A percentile compares a stretch with the other conserved stretches of the same genome.
phyloP scores from a whole-genome alignment of 2,888 invertebrate species.

The Diadegma fenestrale region DNA sequence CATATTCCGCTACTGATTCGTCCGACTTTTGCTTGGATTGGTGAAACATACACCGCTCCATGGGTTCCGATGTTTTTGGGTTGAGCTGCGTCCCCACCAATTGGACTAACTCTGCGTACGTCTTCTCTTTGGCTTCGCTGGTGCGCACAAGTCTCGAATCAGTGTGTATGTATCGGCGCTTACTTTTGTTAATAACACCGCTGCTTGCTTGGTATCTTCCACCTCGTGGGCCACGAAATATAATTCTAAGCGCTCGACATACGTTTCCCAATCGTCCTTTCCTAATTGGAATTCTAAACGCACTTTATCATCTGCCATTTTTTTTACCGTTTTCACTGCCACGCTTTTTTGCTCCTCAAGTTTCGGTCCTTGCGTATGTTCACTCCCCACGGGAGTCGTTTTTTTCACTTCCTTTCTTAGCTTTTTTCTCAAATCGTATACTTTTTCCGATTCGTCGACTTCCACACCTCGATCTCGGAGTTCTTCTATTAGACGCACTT shows the following conservation, averaged over 20 bases:
- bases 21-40: constrained; percentile 53
- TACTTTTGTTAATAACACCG: constrained; percentile 51
- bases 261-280: constrained; percentile 37
- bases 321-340: too few species aligned
- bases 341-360: too few species aligned
- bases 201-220: constrained; percentile 49
- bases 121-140: constrained; percentile 60
- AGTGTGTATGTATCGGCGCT: constrained; percentile 60
- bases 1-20: constrained; percentile 64
- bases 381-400: too few species aligned
- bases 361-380: too few species aligned
- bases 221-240: constrained; percentile 23
- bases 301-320: constrained; percentile 32
- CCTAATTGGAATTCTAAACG: constrained; percentile 28
- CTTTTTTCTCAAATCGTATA: too few species aligned
- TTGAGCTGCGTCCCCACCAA: constrained; percentile 61
- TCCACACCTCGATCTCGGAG: too few species aligned
- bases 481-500: too few species aligned
- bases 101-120: constrained; percentile 63
- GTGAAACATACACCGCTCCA: constrained; percentile 68
- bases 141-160: constrained; percentile 63
- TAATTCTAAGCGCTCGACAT: constrained; percentile 25
- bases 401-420: too few species aligned
- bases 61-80: constrained; percentile 59
- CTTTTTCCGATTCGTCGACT: too few species aligned